These are phyloP conservation scores for Hermodice carunculata DNA, from an alignment of 2,888 invertebrate species.

Conservation along the genomic window DNA sequence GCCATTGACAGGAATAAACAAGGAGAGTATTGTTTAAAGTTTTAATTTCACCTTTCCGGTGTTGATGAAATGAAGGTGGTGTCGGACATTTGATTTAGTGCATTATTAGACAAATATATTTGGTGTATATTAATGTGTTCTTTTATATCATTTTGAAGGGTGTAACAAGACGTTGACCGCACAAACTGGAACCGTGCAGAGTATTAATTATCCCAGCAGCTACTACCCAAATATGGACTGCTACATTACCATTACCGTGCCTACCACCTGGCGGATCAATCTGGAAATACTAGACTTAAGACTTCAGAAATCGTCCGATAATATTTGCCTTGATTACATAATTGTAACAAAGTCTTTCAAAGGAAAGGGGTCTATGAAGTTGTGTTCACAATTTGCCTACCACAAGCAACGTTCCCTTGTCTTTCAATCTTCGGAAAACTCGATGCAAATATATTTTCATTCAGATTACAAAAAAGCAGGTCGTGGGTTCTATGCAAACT, in stretches of 20 bases:
- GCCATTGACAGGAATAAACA: too few species aligned
- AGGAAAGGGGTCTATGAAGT: neutral
- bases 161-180: too few species aligned
- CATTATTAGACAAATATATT: too few species aligned
- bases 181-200: too few species aligned
- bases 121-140: too few species aligned
- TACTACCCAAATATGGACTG: conserved; percentile 10
- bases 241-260: conserved; percentile 4
- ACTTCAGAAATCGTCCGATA: neutral
- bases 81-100: too few species aligned
- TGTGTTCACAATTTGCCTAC: neutral
- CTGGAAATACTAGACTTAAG: neutral
- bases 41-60: too few species aligned
- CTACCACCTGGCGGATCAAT: neutral
- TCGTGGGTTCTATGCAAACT: conserved; percentile 1
- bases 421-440: neutral
- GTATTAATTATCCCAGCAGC: neutral
- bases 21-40: too few species aligned
- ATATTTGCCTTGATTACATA: conserved; percentile 10
- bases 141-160: too few species aligned
- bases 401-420: too few species aligned
- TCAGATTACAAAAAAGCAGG: conserved; percentile 1
- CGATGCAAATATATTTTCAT: conserved; percentile 1
- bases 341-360: conserved; percentile 4
- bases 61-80: too few species aligned